Evolutionary conservation across 2,797 vertebrate genomes (phyloP).

Genomic region (Margarornis squamiger): DNA sequence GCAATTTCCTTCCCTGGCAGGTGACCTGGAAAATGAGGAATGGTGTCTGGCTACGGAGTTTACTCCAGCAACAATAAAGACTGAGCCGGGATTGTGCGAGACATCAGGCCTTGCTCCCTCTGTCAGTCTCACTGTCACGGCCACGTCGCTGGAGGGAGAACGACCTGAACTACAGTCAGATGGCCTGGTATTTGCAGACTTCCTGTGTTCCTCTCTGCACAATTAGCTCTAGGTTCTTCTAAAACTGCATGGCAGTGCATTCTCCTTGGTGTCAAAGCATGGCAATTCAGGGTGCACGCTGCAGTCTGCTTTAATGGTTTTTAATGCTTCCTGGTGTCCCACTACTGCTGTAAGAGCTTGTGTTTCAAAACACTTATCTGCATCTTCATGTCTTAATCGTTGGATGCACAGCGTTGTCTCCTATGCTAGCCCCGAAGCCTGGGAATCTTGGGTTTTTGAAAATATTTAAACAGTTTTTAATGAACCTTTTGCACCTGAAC

Average conservation of each 20-base stretch:
- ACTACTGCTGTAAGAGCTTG: neutral
- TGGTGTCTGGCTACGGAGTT: conserved; percentile 87
- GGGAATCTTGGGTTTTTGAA: neutral
- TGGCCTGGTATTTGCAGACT: conserved; percentile 61
- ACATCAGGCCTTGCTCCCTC: conserved; percentile 84
- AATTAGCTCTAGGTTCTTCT: neutral
- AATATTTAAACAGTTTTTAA: neutral
- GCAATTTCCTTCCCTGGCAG: conserved; percentile 62
- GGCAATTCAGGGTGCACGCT: neutral
- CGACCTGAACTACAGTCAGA: conserved; percentile 57
- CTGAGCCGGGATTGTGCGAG: conserved; percentile 84
- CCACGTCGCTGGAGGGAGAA: conserved; percentile 61
- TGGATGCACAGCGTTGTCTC: neutral
- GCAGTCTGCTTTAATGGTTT: neutral
- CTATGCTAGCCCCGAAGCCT: neutral
- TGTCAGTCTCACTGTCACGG: conserved; percentile 78
- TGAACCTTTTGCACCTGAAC: neutral
- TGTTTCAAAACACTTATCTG: neutral
- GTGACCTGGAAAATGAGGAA: conserved; percentile 85
- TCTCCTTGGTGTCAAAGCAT: neutral
- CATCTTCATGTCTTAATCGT: neutral
- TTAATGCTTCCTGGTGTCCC: neutral
- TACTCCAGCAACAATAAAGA: conserved; percentile 82
- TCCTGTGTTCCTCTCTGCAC: neutral
- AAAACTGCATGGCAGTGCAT: neutral